A percentile compares a stretch with the other conserved stretches of the same genome.
These are phyloP conservation scores for Trichogramma evanescens DNA, from an alignment of 2,888 invertebrate species.

Conservation along the genomic window DNA sequence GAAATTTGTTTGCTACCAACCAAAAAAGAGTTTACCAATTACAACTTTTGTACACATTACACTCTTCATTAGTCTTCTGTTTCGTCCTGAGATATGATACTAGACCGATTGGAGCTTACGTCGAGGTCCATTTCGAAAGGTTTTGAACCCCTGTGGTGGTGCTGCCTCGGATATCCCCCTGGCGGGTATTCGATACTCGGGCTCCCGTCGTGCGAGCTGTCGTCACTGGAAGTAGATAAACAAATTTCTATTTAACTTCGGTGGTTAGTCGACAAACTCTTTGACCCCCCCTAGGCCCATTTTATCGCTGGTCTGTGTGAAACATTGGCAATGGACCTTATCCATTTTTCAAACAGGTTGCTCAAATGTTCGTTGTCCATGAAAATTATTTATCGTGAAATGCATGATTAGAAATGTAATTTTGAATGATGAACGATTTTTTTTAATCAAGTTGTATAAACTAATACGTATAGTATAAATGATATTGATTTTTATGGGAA, in stretches of 20 bases:
- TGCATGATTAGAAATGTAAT: neutral
- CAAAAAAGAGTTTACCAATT: no score
- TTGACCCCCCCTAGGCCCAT: slow-evolving; percentile 8
- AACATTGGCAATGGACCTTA: slow-evolving; percentile 20
- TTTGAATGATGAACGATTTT: neutral
- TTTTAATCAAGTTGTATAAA: neutral
- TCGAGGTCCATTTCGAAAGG: slow-evolving; percentile 60
- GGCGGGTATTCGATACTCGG: slow-evolving; percentile 46
- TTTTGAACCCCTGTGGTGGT: slow-evolving; percentile 46
- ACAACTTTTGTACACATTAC: no score
- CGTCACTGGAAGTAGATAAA: slow-evolving; percentile 45
- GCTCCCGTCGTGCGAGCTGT: slow-evolving; percentile 56
- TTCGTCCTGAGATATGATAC: slow-evolving; percentile 53
- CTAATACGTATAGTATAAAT: neutral
- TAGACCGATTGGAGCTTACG: slow-evolving; percentile 55
- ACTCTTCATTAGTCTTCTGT: slow-evolving; percentile 31
- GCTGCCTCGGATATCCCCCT: slow-evolving; percentile 22
- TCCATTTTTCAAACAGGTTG: slow-evolving; percentile 20
- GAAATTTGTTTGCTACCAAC: no score
- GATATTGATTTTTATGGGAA: neutral
- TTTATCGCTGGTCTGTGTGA: neutral
- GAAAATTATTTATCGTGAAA: neutral
- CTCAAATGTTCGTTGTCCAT: neutral
- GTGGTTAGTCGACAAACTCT: slow-evolving; percentile 2
- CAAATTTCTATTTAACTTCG: slow-evolving; percentile 23